phyloP scores from a whole-genome alignment of 2,888 invertebrate genomes.

The Drosophila fungiperda region DNA sequence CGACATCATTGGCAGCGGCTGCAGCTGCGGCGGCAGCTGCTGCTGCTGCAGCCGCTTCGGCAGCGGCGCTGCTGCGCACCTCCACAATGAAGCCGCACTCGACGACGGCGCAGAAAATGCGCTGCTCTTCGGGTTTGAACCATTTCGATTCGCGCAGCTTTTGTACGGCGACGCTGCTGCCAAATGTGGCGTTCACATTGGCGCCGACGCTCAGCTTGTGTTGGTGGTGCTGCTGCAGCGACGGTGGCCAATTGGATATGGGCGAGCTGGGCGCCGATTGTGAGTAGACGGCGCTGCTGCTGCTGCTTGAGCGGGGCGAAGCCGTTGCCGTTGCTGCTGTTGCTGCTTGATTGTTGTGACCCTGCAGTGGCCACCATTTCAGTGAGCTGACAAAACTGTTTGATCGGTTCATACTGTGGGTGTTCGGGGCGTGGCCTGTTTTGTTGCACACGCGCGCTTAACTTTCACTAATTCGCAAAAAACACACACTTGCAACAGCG shows the following conservation, averaged over 20 bases:
- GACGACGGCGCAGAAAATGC: conserved; percentile 90
- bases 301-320: conserved; percentile 29
- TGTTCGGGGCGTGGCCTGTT: conserved; percentile 29
- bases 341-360: conserved; percentile 73
- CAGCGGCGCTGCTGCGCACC: conserved; percentile 86
- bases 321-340: conserved; percentile 35
- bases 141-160: conserved; percentile 91
- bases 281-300: conserved; percentile 56
- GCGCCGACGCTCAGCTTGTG: conserved; percentile 53
- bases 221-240: conserved; percentile 54
- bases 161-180: conserved; percentile 88
- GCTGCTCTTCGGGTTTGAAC: conserved; percentile 90
- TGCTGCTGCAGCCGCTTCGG: conserved; percentile 58
- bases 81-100: conserved; percentile 91
- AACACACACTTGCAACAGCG: conserved; percentile 47
- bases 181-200: conserved; percentile 60
- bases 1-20: conserved; percentile 57
- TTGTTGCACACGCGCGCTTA: conserved; percentile 58
- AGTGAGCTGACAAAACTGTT: conserved; percentile 84
- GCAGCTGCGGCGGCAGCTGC: conserved; percentile 80
- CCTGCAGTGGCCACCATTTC: conserved; percentile 85
- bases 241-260: conserved; percentile 68
- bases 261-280: conserved; percentile 75
- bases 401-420: conserved; percentile 82
- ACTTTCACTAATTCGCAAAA: conserved; percentile 61